Percentiles rank a stretch among this genome's conserved stretches.
Conservation (phyloP, 2,888 invertebrate genomes). For the Lasiommata megera region DNA sequence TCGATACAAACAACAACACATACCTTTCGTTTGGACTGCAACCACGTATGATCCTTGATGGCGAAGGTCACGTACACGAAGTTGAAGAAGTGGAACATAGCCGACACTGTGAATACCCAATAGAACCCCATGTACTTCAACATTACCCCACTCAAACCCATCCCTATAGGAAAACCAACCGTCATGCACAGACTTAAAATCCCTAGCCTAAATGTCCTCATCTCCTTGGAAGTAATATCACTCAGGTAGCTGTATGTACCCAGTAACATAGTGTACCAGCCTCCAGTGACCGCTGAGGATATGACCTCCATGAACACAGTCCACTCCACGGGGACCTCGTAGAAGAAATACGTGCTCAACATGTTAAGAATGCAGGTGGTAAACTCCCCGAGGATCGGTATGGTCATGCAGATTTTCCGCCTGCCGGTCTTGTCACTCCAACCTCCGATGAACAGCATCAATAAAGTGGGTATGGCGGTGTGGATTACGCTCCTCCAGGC, state of each 20-base stretch:
- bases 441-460: constrained; percentile 82
- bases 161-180: constrained; percentile 72
- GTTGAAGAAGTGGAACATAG: constrained; percentile 61
- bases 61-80: constrained; percentile 68
- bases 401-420: constrained; percentile 81
- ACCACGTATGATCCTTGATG: constrained; percentile 71
- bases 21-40: constrained; percentile 64
- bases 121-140: constrained; percentile 72
- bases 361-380: constrained; percentile 74
- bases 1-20: constrained; percentile 17
- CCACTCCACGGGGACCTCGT: constrained; percentile 76
- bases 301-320: constrained; percentile 78
- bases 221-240: constrained; percentile 78
- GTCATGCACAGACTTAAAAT: constrained; percentile 74
- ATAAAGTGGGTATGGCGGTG: constrained; percentile 73
- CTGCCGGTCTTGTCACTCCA: constrained; percentile 83
- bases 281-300: constrained; percentile 76
- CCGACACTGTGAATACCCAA: constrained; percentile 73
- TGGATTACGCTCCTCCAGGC: constrained; percentile 80
- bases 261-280: constrained; percentile 81
- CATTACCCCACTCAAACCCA: constrained; percentile 67
- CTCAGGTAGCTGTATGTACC: constrained; percentile 83
- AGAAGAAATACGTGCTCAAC: constrained; percentile 78
- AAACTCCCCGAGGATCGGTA: constrained; percentile 80
- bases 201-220: constrained; percentile 82